Base-by-base conservation (phyloP, 1,140 invertebrate species). In the Drosophila parabipectinata region DNA sequence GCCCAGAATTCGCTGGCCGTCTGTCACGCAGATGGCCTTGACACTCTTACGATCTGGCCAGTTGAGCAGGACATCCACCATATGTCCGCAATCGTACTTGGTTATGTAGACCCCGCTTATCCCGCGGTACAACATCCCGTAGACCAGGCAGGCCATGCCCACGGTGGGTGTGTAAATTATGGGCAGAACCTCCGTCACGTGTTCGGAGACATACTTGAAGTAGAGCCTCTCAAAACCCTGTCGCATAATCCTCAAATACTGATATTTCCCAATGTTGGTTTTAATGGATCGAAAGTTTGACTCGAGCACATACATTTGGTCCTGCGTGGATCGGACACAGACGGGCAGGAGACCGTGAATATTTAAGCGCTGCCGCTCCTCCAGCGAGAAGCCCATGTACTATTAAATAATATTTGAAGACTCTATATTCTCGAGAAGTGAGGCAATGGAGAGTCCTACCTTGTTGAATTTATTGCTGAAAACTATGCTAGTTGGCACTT, bases 91-190 rank as follows among this genome's bases (percentile, higher is more conserved):
- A 91, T 99, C 99, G 88, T 99, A 95, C 45, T 99, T 98, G 34
- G 98, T 98, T 78, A 99, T 97, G 87, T 98, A 99, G 5, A 99
- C 93, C 1, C 99, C 99, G 41, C 97, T 95, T 0, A 98, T 97
- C 4, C 18, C 30, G 14, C 72, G 37, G 24, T 58, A 90, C 18
- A 91, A 54, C 41, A 64, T 32, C 5, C 90, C 84, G 18, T 77
- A 90, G 0, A 60, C 94, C 32, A 97, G 94, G 18, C 80, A 90
- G 55, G 99, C 96, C 14, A 97, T 93, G n/a, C 98, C 98, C 92
- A 91, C 90, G 0, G 90, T 91, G 8, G 90, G 90, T 3, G 90
- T 91, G 34, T 91, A 91, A 3, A 91, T 74, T 2, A 91, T 50
- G 15, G 96, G 96, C 95, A 97, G 98, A 93, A 98, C 95, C 32